Evolutionary conservation across 2,113 vertebrate species (phyloP), one percentile per base, ranked within the genome.

Genomic region (Protomyctophum bolini): DNA sequence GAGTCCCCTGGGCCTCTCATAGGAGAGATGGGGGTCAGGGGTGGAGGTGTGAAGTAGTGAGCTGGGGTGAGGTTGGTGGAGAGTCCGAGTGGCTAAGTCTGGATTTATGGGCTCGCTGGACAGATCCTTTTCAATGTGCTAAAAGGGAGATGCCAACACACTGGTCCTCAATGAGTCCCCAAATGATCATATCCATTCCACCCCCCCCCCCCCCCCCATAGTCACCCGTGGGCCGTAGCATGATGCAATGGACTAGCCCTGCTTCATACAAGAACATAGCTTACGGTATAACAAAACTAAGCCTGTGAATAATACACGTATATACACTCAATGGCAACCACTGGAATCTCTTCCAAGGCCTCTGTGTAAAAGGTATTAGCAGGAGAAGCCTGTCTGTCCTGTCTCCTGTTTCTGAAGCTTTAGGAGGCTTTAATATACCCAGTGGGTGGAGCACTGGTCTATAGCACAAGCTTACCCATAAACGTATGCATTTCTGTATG

Each of bases 401-500:
- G 63, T 77, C 54, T 71, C 58, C 12, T 62, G 49, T 62, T 56
- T n/a, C 55, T 86, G 55, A 65, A 73, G 64, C 52, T 64, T 54
- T 68, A 68, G 21, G 54, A 33, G 66, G 55, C 55, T 58, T 41
- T 66, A 74, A 84, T 66, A 68, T 51, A 76, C 63, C 55, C 45
- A 3, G 60, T 59, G 58, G 11, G 2, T 50, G 49, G 2, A 10
- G 6, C 33, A 41, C 49, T 8, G 62, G 54, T 4, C n/a, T 8
- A 2, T 15, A 8, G 3, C 55, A 28, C 6, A 5, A 50, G 41
- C 33, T 62, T 59, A 77, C 65, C 75, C 58, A 75, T 63, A 84
- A 77, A 83, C 81, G 84, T 72, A 84, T 57, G 80, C 71, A 77
- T 81, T 72, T 73, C 63, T 79, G 68, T 80, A 69, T 76, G 71